Evolutionary conservation across 1,140 invertebrate genomes (phyloP).

Genomic region (Mizuhopecten yessoensis): DNA sequence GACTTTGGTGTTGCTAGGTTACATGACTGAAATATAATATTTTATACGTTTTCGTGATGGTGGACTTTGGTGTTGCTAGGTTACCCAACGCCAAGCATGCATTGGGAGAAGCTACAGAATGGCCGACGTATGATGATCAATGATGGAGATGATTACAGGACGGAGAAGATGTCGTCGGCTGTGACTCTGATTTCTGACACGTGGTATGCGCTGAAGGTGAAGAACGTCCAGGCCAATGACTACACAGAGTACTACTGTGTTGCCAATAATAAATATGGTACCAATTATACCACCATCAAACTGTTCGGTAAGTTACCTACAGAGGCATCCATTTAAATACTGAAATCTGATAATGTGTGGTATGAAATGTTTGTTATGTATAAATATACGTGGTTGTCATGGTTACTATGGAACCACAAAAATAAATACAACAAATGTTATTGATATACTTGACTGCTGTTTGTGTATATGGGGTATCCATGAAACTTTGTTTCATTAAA

Average conservation of each 20-base stretch:
- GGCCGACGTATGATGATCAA: slow-evolving; percentile 56
- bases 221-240: slow-evolving; percentile 78
- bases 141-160: slow-evolving; percentile 50
- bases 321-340: no score
- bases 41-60: no score
- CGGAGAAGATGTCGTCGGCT: slow-evolving; percentile 59
- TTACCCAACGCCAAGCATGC: slow-evolving; percentile 74
- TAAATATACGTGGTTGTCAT: no score
- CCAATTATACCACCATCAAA: slow-evolving; percentile 59
- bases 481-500: no score
- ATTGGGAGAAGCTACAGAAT: slow-evolving; percentile 67
- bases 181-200: slow-evolving; percentile 76
- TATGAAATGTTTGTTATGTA: no score
- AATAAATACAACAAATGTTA: no score
- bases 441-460: no score
- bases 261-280: slow-evolving; percentile 70
- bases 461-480: no score
- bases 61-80: slow-evolving; percentile 70
- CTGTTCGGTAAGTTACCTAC: slow-evolving; percentile 74
- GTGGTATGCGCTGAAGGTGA: slow-evolving; percentile 73
- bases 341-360: no score
- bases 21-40: no score
- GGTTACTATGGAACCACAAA: no score
- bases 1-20: no score
- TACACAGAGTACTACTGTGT: slow-evolving; percentile 76